Percentiles rank a stretch among this genome's conserved stretches.
Conservation (phyloP, 2,797 vertebrate genomes). For the Sorex maritimensis region DNA sequence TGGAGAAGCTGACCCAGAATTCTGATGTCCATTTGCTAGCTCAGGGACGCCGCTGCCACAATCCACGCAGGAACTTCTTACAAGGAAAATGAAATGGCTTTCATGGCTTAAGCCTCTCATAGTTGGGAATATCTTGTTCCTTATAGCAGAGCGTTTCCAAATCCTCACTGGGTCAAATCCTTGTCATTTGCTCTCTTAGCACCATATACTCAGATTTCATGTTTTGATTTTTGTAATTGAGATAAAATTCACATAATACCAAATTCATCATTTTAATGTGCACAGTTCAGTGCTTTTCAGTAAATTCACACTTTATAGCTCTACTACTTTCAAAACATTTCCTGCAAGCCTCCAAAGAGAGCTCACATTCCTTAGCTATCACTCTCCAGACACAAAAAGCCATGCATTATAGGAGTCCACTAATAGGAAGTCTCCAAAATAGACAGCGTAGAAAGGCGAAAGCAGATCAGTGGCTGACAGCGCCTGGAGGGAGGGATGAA, state of each 20-base stretch:
- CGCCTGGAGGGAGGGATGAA: not conserved
- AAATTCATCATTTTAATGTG: slow-evolving; percentile 36
- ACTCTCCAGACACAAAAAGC: slow-evolving; percentile 5
- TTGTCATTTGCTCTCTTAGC: not conserved
- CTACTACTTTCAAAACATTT: slow-evolving; percentile 55
- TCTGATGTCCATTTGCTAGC: slow-evolving; percentile 17
- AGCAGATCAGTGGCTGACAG: not conserved
- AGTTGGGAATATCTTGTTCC: slow-evolving; percentile 49
- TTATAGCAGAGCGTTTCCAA: slow-evolving; percentile 41
- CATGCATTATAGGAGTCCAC: not conserved
- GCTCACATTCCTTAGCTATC: slow-evolving; percentile 49
- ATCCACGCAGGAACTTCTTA: not conserved
- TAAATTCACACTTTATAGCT: slow-evolving; percentile 21
- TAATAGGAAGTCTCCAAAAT: slow-evolving; percentile 32
- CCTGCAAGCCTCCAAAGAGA: not conserved
- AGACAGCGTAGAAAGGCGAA: slow-evolving; percentile 34
- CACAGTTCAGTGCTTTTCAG: slow-evolving; percentile 13
- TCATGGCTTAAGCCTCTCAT: slow-evolving; percentile 50
- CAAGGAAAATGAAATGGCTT: slow-evolving; percentile 20
- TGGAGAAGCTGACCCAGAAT: slow-evolving; percentile 7
- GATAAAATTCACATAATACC: slow-evolving; percentile 53
- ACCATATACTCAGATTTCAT: slow-evolving; percentile 49
- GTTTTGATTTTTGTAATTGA: slow-evolving; percentile 35
- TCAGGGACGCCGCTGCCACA: not conserved
- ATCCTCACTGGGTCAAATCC: slow-evolving; percentile 35